Percentiles rank a stretch among this genome's conserved stretches.
Evolutionary conservation across 2,113 vertebrate genomes (phyloP).

Genomic region (Pagrus major): DNA sequence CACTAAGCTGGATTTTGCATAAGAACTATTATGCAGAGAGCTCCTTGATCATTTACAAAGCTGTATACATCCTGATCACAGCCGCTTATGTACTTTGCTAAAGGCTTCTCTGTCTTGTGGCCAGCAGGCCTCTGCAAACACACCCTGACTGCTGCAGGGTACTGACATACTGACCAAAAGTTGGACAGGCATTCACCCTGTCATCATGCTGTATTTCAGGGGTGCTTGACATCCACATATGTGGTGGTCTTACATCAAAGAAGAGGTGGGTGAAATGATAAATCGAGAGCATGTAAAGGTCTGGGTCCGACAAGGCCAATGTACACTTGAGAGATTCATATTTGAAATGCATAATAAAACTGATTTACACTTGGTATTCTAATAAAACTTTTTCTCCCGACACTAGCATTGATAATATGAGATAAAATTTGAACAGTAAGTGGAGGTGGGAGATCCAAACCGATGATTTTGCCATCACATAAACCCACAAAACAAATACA

Average conservation of each 20-base stretch:
- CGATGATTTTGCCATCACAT: background rate
- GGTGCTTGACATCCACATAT: constrained; percentile 11
- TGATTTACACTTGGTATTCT: background rate
- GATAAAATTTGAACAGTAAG: too few species aligned
- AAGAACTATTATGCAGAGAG: background rate
- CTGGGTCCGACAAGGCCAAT: background rate
- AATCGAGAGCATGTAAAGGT: background rate
- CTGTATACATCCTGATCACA: background rate
- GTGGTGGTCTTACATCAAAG: background rate
- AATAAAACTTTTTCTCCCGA: background rate
- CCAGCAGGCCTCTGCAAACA: background rate
- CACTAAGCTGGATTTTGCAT: background rate
- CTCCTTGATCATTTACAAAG: background rate
- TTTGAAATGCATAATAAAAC: background rate
- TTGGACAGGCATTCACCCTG: constrained; percentile 6
- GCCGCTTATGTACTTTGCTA: background rate
- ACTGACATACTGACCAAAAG: constrained; percentile 5
- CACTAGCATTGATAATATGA: background rate
- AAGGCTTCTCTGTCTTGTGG: background rate
- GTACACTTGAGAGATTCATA: background rate
- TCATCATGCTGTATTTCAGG: constrained; percentile 28
- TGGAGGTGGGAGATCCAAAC: background rate
- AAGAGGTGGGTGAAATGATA: background rate
- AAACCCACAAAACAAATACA: background rate
- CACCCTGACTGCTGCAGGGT: background rate